A percentile compares a stretch with the other conserved stretches of the same genome.
Evolutionary conservation across 2,797 vertebrate genomes (phyloP).

Genomic region (Schizopygopsis pylzovi): DNA sequence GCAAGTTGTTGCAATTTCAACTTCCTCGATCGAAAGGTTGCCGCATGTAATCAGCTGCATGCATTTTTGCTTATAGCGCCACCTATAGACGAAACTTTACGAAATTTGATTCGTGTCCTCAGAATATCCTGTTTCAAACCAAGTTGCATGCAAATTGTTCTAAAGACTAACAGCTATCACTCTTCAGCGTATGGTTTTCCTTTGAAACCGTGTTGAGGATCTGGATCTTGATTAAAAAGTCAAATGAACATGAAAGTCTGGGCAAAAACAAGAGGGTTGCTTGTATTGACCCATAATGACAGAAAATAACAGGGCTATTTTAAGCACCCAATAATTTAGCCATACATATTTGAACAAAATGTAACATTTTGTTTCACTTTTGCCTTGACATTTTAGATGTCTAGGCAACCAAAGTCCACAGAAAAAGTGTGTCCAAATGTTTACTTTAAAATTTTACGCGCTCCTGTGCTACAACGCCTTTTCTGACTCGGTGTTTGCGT

Average conservation of each 20-base stretch:
- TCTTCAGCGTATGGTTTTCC: not conserved
- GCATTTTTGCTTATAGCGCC: not conserved
- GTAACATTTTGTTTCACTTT: not conserved
- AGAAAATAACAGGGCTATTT: not conserved
- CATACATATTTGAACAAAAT: not conserved
- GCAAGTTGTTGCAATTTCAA: not conserved
- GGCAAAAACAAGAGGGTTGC: not conserved
- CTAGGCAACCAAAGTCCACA: not conserved
- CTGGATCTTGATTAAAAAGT: not conserved
- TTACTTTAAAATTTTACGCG: conserved; percentile 1
- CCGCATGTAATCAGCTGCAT: not conserved
- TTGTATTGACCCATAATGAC: not conserved
- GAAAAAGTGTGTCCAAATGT: not conserved
- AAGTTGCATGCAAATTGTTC: not conserved
- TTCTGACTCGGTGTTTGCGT: not conserved
- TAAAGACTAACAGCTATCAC: not conserved
- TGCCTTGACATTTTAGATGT: not conserved
- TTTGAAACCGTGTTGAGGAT: not conserved
- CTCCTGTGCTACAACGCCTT: not conserved
- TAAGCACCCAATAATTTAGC: not conserved
- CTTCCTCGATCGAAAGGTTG: not conserved
- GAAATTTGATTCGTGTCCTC: not conserved
- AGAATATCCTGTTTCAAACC: not conserved
- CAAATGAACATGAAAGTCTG: not conserved
- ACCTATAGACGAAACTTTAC: not conserved